Base-by-base conservation (phyloP, 1,140 invertebrate genomes). In the Calephelis nemesis region DNA sequence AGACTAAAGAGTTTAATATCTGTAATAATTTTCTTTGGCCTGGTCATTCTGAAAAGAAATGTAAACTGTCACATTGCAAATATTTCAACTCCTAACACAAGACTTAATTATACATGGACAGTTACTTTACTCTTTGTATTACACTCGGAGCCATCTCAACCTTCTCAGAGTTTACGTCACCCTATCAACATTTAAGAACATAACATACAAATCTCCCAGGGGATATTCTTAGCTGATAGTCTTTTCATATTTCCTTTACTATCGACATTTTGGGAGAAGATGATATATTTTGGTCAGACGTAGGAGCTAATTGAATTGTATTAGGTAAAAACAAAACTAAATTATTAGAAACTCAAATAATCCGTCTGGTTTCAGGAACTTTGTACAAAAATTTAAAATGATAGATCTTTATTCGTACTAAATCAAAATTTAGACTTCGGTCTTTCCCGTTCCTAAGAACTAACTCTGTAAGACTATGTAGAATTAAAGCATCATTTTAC, bases 291-390 rank as follows among this genome's bases (percentile, higher is more conserved):
- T 72, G 73, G 73, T 48, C 39, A 13, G 39, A 68, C 12, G 8
- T 74, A 47, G 49, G 30, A 8, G 6, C 58, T 4, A 49, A 64
- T 45, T 48, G 58, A 1, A 71, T 74, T 10, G 15, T n/a, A 9
- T 40, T 74, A 66, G 73, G 73, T 5, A 70, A 65, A 63, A 64
- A 72, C 42, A 66, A 65, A 40, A 70, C 73, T 13, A 68, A 15
- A 15, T 50, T 74, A 19, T 49, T 45, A 58, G 58, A 68, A 52
- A 70, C 64, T 39, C 67, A 70, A 40, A 49, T 72, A 3, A 68
- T 68, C 8, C 72, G 70, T 62, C 39, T 74, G 47, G 50, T 74
- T 9, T 69, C 70, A 40, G 70, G 70, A 12, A n/a, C 40, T 48
- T 63, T 48, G 8, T 58, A 5, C 30, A 42, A 60, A n/a, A 42